Evolutionary conservation across 1,140 invertebrate species (phyloP).

Genomic region (Drosophila kikkawai): DNA sequence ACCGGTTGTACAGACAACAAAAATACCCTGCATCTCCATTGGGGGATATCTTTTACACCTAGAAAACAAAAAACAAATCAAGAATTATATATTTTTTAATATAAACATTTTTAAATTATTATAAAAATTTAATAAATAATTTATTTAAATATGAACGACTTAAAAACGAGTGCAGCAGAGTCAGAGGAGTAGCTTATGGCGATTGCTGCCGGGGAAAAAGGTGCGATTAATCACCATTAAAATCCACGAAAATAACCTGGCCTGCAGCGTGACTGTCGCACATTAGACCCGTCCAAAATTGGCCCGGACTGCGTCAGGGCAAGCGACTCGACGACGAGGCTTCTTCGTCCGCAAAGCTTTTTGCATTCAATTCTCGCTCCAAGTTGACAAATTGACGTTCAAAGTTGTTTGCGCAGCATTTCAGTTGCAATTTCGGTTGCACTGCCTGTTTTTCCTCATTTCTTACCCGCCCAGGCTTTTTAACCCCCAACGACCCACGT

Average conservation of each 20-base stretch:
- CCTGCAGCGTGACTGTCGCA: constrained; percentile 46
- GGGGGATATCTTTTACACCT: not conserved
- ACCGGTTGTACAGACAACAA: constrained; percentile 11
- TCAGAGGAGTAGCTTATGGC: not conserved
- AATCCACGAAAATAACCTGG: constrained; percentile 51
- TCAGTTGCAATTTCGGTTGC: constrained; percentile 77
- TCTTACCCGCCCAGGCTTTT: constrained; percentile 10
- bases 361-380: constrained; percentile 80
- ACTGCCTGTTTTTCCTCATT: constrained; percentile 55
- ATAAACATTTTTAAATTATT: not conserved
- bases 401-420: constrained; percentile 83
- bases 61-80: not conserved
- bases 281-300: constrained; percentile 60
- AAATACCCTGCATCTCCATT: constrained; percentile 18
- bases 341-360: constrained; percentile 64
- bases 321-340: constrained; percentile 32
- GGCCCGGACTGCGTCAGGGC: constrained; percentile 65
- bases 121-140: not conserved
- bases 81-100: not conserved
- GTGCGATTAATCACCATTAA: constrained; percentile 37
- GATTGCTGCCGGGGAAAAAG: constrained; percentile 1
- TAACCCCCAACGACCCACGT: not conserved
- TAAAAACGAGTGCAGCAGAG: not conserved
- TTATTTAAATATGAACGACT: not conserved
- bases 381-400: constrained; percentile 83